Conservation (phyloP, 2,797 vertebrate species). For the Tamandua tetradactyla region DNA sequence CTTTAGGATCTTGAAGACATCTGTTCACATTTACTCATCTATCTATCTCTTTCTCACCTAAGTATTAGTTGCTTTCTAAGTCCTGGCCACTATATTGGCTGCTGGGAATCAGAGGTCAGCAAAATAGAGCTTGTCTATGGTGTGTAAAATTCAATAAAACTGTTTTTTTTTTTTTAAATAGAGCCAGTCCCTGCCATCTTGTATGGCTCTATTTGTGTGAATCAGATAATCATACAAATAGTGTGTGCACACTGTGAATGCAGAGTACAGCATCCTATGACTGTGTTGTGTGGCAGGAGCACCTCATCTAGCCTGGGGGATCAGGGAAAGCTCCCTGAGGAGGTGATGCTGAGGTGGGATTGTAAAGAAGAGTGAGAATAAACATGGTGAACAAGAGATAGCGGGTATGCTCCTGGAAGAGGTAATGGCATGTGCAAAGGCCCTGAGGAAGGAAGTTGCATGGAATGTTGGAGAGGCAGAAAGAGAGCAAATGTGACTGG, state of each 20-base stretch:
- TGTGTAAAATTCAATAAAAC: neutral
- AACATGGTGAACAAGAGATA: neutral
- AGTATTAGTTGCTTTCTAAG: neutral
- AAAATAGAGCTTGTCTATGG: neutral
- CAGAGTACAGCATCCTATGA: neutral
- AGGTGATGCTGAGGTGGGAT: neutral
- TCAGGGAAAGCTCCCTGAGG: neutral
- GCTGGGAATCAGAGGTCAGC: neutral
- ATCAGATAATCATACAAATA: conserved; percentile 47
- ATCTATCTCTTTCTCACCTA: neutral
- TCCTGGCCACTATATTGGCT: neutral
- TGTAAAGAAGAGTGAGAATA: neutral
- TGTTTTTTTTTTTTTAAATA: neutral
- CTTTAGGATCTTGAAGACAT: neutral
- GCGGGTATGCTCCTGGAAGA: neutral
- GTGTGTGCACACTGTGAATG: neutral
- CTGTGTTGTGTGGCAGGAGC: neutral
- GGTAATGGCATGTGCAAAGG: neutral
- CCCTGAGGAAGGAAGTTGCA: conserved; percentile 3
- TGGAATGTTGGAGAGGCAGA: neutral
- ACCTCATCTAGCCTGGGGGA: neutral
- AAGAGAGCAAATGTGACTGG: neutral
- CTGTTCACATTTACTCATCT: neutral
- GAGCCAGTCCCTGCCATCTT: neutral
- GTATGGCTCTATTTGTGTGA: too few relatives aligned